Evolutionary conservation across 2,888 invertebrate genomes (phyloP).

Genomic region (Euplexia lucipara): DNA sequence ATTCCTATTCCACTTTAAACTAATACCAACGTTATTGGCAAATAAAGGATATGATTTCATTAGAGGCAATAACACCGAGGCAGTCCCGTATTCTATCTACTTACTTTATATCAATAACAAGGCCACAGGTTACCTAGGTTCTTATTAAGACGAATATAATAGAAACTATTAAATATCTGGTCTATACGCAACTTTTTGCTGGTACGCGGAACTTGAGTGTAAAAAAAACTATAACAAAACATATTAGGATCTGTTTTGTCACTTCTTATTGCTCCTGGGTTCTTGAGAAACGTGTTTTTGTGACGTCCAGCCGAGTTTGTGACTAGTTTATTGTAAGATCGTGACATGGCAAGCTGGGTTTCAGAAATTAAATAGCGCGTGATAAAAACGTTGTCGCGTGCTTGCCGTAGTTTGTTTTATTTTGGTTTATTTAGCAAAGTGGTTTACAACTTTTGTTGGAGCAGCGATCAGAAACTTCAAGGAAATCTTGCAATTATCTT

Average conservation of each 20-base stretch:
- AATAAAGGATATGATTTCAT: too few relatives aligned
- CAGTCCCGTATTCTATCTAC: too few relatives aligned
- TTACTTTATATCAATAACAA: constrained; percentile 30
- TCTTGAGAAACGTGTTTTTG: constrained; percentile 42
- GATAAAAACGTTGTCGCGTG: constrained; percentile 37
- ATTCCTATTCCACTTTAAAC: too few relatives aligned
- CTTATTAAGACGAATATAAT: constrained; percentile 46
- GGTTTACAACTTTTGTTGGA: not conserved
- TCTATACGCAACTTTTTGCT: constrained; percentile 55
- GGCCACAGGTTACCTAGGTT: constrained; percentile 45
- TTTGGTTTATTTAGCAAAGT: not conserved
- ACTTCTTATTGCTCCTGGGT: constrained; percentile 43
- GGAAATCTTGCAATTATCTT: too few relatives aligned
- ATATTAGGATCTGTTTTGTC: constrained; percentile 29
- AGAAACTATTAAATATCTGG: constrained; percentile 36
- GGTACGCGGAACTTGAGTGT: constrained; percentile 47
- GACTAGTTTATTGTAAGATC: constrained; percentile 24
- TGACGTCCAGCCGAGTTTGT: constrained; percentile 3
- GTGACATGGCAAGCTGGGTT: constrained; percentile 43
- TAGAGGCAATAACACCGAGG: not conserved
- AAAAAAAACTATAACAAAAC: constrained; percentile 25
- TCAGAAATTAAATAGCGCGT: constrained; percentile 35
- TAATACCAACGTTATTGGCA: too few relatives aligned
- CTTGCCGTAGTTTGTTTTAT: not conserved
- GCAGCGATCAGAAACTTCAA: too few relatives aligned